Percentiles rank a stretch among this genome's conserved stretches.
These are phyloP conservation scores for Luehdorfia chinensis DNA, from an alignment of 1,140 invertebrate genomes.

Conservation along the genomic window DNA sequence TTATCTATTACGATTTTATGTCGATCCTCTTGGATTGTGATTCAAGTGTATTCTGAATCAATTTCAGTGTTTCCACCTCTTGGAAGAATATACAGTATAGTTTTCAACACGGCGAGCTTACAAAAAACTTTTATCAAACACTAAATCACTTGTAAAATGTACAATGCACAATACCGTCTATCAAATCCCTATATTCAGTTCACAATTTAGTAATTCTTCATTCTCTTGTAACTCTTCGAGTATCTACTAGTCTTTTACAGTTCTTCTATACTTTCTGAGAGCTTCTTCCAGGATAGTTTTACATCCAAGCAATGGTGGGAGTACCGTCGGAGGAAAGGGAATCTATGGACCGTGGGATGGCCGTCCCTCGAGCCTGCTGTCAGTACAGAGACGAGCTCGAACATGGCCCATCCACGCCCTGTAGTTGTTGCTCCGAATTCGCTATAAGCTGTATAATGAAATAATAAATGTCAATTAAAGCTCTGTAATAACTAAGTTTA, in stretches of 20 bases:
- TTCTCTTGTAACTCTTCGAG: conserved; percentile 7
- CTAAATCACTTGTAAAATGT: conserved; percentile 17
- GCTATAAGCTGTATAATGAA: conserved; percentile 43
- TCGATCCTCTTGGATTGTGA: neutral
- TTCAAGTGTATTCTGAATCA: neutral
- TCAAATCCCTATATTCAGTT: conserved; percentile 10
- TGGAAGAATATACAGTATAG: neutral
- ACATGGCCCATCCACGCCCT: conserved; percentile 65
- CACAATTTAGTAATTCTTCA: conserved; percentile 14
- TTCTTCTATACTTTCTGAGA: conserved; percentile 7
- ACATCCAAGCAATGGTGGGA: conserved; percentile 67
- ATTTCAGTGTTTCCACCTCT: neutral
- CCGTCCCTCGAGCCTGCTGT: conserved; percentile 47
- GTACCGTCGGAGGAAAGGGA: conserved; percentile 60
- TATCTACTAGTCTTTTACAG: neutral
- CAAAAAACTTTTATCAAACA: conserved; percentile 16
- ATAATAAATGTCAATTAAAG: neutral
- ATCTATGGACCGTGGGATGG: conserved; percentile 49
- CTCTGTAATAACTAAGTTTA: no score
- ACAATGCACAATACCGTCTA: conserved; percentile 10
- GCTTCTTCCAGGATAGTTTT: conserved; percentile 19
- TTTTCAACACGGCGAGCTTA: conserved; percentile 8
- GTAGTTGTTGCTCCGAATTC: conserved; percentile 53
- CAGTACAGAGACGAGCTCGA: conserved; percentile 69
- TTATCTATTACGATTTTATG: neutral